phyloP scores from a whole-genome alignment of 2,888 invertebrate species.

The Ophion costatus region DNA sequence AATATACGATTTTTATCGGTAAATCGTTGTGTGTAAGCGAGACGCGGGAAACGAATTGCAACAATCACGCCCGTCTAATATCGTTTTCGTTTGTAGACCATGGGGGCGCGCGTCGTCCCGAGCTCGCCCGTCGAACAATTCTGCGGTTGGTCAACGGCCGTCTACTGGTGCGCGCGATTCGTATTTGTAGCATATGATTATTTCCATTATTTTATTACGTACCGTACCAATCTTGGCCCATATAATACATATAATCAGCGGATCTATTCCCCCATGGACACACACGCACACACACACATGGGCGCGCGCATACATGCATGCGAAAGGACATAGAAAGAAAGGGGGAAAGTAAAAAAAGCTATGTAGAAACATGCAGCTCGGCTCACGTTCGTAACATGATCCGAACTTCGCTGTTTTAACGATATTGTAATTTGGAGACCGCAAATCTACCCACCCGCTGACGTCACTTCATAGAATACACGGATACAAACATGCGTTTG shows the following conservation, averaged over 20 bases:
- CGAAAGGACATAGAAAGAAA: slow-evolving; percentile 12
- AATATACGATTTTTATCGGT: slow-evolving; percentile 31
- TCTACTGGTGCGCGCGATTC: slow-evolving; percentile 71
- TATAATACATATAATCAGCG: slow-evolving; percentile 80
- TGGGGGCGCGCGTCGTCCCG: slow-evolving; percentile 40
- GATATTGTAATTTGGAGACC: slow-evolving; percentile 80
- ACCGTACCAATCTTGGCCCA: slow-evolving; percentile 77
- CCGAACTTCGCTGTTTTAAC: slow-evolving; percentile 75
- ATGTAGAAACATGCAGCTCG: slow-evolving; percentile 46
- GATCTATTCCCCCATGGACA: slow-evolving; percentile 73
- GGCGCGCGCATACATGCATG: neutral
- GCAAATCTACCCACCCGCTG: slow-evolving; percentile 71
- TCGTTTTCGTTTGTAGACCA: slow-evolving; percentile 36
- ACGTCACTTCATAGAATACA: slow-evolving; percentile 69
- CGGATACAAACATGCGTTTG: slow-evolving; percentile 35
- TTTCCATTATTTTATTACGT: slow-evolving; percentile 82
- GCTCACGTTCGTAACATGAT: slow-evolving; percentile 67
- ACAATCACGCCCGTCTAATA: slow-evolving; percentile 44
- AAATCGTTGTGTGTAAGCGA: slow-evolving; percentile 27
- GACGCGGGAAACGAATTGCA: slow-evolving; percentile 32
- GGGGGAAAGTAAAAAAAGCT: slow-evolving; percentile 33
- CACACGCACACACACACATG: slow-evolving; percentile 26
- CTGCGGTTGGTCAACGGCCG: slow-evolving; percentile 69
- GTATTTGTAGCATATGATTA: slow-evolving; percentile 78
- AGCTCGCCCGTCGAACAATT: slow-evolving; percentile 58